Evolutionary conservation across 2,797 vertebrate species (phyloP).

Genomic region (Acestrorhynchus altus): DNA sequence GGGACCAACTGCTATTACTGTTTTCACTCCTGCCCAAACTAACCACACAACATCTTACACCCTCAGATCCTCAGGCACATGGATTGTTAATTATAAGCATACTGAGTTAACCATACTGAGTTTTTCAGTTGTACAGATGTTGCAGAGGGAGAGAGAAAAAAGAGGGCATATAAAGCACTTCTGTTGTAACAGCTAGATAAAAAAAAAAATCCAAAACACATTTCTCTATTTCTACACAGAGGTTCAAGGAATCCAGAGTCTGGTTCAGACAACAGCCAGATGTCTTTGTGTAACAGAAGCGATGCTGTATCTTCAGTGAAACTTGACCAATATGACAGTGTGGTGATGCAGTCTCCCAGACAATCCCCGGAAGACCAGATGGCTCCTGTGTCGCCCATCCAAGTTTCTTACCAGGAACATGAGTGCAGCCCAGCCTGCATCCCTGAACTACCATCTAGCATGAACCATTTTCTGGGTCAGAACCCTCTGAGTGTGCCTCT

Average conservation of each 20-base stretch:
- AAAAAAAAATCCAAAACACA: no score
- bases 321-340: constrained; percentile 7
- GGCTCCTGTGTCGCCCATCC: constrained; percentile 48
- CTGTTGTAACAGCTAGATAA: no score
- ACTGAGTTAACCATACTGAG: no score
- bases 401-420: constrained; percentile 63
- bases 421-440: constrained; percentile 77
- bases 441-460: constrained; percentile 60
- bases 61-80: no score
- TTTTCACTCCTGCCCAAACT: no score
- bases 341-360: constrained; percentile 46
- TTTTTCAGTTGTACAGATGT: no score
- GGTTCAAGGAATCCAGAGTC: constrained; percentile 28
- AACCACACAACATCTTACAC: no score
- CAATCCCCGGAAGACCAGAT: constrained; percentile 56
- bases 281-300: not conserved
- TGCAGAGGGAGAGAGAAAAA: no score
- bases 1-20: no score
- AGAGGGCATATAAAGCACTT: not conserved
- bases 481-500: constrained; percentile 89
- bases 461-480: constrained; percentile 72
- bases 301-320: constrained; percentile 1
- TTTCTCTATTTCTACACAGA: not conserved
- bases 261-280: constrained; percentile 44
- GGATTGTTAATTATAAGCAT: no score